Evolutionary conservation across 2,797 vertebrate species (phyloP), one percentile per base, ranked within the genome.

Genomic region (Spinibarbus caldwelli): DNA sequence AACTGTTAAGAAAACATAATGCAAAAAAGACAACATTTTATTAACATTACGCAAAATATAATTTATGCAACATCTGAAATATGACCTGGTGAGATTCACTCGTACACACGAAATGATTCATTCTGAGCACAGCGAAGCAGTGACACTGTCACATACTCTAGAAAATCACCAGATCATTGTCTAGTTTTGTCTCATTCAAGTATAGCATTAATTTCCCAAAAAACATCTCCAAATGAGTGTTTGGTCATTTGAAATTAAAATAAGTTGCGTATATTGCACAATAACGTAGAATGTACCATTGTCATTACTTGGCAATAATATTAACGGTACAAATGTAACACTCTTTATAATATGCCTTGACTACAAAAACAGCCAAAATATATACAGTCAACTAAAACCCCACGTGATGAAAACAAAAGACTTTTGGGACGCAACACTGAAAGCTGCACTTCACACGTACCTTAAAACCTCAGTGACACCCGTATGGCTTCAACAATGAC

Each of bases 181-280:
- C 91, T 88, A 90, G 91, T 91, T 90, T 84, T 38, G 90, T 94
- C 92, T 89, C 82, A 64, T 94, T 95, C 93, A 95, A 94, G 92
- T 95, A 93, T 89, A 91, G 89, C 84, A 82, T 80, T 83, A 83
- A 90, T 68, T 77, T 75, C 78, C 38, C 86, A 54, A 86, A 88
- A 91, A 84, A 87, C 88, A 70, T 86, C 71, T 86, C 83, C 45
- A 72, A 78, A 83, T 47, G 80, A 77, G 83, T 45, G 52, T 88
- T 89, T 89, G 83, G 43, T 83, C 76, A 26, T 67, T 49, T 86
- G 34, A 84, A 83, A 80, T 82, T 34, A 88, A 88, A 29, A 92
- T 82, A 81, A 90, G 1, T 17, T 17, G 59, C 31, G 8, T 57
- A 76, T 89, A 92, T 94, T 94, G 92, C 92, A 94, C 92, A 91